Evolutionary conservation across 2,888 invertebrate genomes (phyloP).

Genomic region (Ernsta delagoae): DNA sequence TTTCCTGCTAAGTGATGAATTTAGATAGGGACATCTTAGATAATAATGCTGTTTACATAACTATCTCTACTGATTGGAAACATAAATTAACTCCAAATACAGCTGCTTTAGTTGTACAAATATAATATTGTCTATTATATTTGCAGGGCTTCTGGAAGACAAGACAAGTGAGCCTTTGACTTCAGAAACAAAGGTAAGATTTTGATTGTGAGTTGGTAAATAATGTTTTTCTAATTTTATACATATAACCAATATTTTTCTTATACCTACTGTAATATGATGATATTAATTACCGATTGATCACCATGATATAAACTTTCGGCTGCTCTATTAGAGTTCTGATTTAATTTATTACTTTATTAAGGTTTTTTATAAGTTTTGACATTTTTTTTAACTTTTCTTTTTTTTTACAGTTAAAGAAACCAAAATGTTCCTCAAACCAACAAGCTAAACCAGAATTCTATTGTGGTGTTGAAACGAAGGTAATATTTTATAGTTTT

Average conservation of each 20-base stretch:
- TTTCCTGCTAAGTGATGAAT: slow-evolving; percentile 59
- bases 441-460: background rate
- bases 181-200: background rate
- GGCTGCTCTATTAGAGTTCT: slow-evolving; percentile 16
- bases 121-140: background rate
- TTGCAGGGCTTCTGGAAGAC: slow-evolving; percentile 3
- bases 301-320: slow-evolving; percentile 7
- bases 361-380: background rate
- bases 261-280: background rate
- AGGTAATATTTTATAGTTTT: too few relatives aligned
- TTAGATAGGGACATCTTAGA: slow-evolving; percentile 77
- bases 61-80: slow-evolving; percentile 61
- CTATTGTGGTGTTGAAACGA: too few relatives aligned
- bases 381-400: too few relatives aligned
- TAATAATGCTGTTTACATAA: slow-evolving; percentile 68
- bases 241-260: background rate
- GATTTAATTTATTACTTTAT: background rate
- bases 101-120: too few relatives aligned
- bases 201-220: background rate
- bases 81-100: too few relatives aligned
- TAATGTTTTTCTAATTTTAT: too few relatives aligned
- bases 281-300: slow-evolving; percentile 19
- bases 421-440: background rate
- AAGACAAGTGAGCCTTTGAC: background rate
- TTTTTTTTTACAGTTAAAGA: background rate